Conservation (phyloP, 1,140 invertebrate genomes). For the Lasaia peninsularis region DNA sequence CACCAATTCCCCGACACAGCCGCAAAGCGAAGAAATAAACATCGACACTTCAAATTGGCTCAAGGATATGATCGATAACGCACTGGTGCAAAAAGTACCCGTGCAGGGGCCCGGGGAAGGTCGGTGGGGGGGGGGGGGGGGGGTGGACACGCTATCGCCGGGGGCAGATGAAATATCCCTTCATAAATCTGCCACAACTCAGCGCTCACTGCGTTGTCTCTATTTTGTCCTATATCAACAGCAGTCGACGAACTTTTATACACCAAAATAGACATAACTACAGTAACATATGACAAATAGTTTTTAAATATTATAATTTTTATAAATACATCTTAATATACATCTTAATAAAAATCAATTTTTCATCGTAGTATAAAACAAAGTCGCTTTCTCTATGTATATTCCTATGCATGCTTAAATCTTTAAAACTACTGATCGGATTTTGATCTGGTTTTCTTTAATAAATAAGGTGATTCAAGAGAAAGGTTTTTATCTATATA, state of each 20-base stretch:
- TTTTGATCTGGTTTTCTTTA: no score
- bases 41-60: neutral
- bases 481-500: no score
- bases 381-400: no score
- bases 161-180: conserved; percentile 42
- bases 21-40: neutral
- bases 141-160: conserved; percentile 17
- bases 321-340: no score
- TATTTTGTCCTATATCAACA: conserved; percentile 27
- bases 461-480: no score
- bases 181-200: conserved; percentile 44
- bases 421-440: no score
- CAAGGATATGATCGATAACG: conserved; percentile 25
- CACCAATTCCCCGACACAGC: neutral
- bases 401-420: no score
- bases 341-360: no score
- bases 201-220: conserved; percentile 26
- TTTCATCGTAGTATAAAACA: no score
- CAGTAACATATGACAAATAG: no score
- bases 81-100: conserved; percentile 26
- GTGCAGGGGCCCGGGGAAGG: conserved; percentile 14
- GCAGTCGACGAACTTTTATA: neutral
- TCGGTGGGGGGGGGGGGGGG: neutral
- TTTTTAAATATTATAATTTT: no score
- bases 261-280: neutral